Base-by-base conservation (phyloP, 2,888 invertebrate species). In the Sarcophaga variegata region DNA sequence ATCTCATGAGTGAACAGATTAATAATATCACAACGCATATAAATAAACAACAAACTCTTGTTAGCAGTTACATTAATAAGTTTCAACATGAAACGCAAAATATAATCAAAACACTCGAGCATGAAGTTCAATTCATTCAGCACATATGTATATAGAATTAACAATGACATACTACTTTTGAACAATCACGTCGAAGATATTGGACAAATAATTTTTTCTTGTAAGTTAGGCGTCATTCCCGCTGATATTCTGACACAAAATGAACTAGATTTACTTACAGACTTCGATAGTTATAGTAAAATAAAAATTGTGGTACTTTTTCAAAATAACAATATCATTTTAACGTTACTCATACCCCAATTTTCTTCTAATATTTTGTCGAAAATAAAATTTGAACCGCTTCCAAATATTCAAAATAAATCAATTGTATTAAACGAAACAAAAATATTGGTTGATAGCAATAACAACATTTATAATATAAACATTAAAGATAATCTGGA, bases 161-260 rank as follows among this genome's bases (percentile, higher is more conserved):
- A 86, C 37, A 78, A 86, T 59, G 84, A 84, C 62, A 86, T 86
- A 45, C n/a, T 62, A 54, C 69, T 87, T 59, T 72, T 88, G 47
- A 69, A 71, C 64, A 83, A 83, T 69, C 81, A 88, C 62, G 45
- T 74, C 45, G 62, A 62, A 60, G 85, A 87, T 27, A 81, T 81
- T 22, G 85, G 70, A 63, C 85, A 88, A 70, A 79, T 87, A 8
- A 64, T 88, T n/a, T 89, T 88, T 63, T 83, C 87, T 17, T 76
- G 86, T 62, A 88, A 86, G 82, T 60, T 88, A 62, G 85, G 79
- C 20, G 82, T 88, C n/a, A 83, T 87, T 20, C 85, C 87, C 64
- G 76, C 67, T 37, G 81, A 88, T 47, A 89, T 88, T 25, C 45
- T 87, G 25, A 81, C 84, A 37, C 64, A 81, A 54, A 66, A 63